These are phyloP conservation scores for Dermolepida albohirtum DNA, from an alignment of 2,888 invertebrate species.

Conservation along the genomic window DNA sequence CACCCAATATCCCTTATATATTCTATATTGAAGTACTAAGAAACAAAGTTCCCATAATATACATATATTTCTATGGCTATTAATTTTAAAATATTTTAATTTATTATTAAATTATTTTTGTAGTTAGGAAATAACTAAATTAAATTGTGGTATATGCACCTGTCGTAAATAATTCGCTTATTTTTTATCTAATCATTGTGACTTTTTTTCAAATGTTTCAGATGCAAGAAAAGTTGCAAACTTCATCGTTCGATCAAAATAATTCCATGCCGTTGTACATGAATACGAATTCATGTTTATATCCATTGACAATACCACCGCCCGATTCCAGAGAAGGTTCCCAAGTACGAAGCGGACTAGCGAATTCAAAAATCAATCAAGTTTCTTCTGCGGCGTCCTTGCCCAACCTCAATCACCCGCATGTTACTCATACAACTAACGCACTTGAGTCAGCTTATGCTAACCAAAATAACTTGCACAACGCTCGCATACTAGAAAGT, in stretches of 20 bases:
- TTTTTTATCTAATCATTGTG: too few species aligned
- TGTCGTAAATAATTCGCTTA: too few species aligned
- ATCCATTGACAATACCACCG: slow-evolving; percentile 46
- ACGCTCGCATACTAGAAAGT: slow-evolving; percentile 57
- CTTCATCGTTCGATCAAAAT: slow-evolving; percentile 45
- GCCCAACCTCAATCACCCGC: slow-evolving; percentile 60
- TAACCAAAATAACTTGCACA: slow-evolving; percentile 55
- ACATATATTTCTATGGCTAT: too few species aligned
- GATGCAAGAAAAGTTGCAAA: slow-evolving; percentile 65
- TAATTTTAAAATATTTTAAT: too few species aligned
- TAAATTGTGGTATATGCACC: too few species aligned
- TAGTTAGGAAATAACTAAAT: too few species aligned
- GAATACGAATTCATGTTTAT: slow-evolving; percentile 45
- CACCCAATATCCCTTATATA: too few species aligned
- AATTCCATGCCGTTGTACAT: slow-evolving; percentile 46
- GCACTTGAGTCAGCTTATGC: slow-evolving; percentile 53
- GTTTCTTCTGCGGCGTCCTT: slow-evolving; percentile 60
- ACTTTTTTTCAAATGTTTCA: slow-evolving; percentile 50
- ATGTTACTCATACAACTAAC: slow-evolving; percentile 52
- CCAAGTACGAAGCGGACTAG: slow-evolving; percentile 39
- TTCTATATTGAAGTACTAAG: too few species aligned
- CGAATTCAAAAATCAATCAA: slow-evolving; percentile 52
- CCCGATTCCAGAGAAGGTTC: slow-evolving; percentile 43
- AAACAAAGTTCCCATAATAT: too few species aligned
- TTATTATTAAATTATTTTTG: too few species aligned